Base-by-base conservation (phyloP, 2,113 vertebrate genomes). In the Odocoileus hemionus region DNA sequence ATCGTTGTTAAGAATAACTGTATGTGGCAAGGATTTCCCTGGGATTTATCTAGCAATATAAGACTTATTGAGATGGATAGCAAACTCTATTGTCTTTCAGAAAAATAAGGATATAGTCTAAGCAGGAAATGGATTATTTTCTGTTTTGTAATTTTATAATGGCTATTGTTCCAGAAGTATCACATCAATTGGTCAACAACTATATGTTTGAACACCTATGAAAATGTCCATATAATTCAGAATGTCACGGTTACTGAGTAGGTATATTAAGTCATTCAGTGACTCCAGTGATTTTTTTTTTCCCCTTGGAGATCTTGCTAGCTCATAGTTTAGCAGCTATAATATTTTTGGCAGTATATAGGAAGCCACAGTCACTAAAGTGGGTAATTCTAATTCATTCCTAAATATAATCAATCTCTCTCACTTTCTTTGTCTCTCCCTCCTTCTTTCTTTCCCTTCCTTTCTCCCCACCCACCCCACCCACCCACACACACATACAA, bases 141-240 rank as follows among this genome's bases (percentile, higher is more conserved):
- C 91, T 97, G 52, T 83, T 89, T 80, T 93, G 13, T 92, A 67
- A 54, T 67, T 89, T 80, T 93, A 13, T 94, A 82, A 84, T 94
- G 4, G 54, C 88, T 89, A 43, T 89, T 89, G 5, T 70, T 78
- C 61, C 21, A 90, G 64, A 96, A 64, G 76, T 15, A 83, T 89
- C 36, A 67, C 30, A 85, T 67, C n/a, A 55, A 52, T 58, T 15
- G 87, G 70, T 45, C 54, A 96, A 43, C 28, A 58, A 87, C 61
- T 85, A 2, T 85, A 78, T 45, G 36, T 95, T 95, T 61, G 30
- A 85, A 82, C 15, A 94, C 21, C 26, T 86, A 54, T 74, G 74
- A 94, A 83, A 91, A n/a, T 76, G 33, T 91, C 47, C 12, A 25
- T 19, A 50, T 61, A 89, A 74, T 95, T 92, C 58, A 61, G 26